phyloP scores from a whole-genome alignment of 1,140 invertebrate species.

The Mycetomoellerius zeteki region DNA sequence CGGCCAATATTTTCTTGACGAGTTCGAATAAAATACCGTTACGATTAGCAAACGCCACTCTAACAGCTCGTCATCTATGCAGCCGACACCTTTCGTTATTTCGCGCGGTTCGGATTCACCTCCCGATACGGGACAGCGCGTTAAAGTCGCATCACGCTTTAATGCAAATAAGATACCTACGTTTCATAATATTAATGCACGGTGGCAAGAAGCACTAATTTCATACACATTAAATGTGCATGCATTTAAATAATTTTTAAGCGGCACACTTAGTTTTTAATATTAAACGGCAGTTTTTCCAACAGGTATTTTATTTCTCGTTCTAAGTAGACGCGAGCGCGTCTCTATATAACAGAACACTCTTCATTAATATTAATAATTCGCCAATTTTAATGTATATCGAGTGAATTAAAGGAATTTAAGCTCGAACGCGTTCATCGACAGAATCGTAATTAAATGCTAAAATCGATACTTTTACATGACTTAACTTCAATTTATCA shows the following conservation, averaged over 20 bases:
- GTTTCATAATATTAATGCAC: conserved; percentile 67
- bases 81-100: conserved; percentile 18
- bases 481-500: conserved; percentile 28
- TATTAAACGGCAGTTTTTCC: conserved; percentile 69
- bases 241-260: conserved; percentile 73
- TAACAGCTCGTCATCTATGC: conserved; percentile 33
- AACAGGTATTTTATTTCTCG: conserved; percentile 69
- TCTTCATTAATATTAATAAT: conserved; percentile 66
- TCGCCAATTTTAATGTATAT: conserved; percentile 60
- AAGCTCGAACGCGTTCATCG: neutral
- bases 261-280: conserved; percentile 70
- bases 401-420: conserved; percentile 4
- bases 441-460: conserved; percentile 2
- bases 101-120: conserved; percentile 17
- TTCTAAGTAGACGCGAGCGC: conserved; percentile 39
- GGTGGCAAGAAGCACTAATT: conserved; percentile 61
- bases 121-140: conserved; percentile 12
- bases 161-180: conserved; percentile 55
- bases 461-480: neutral
- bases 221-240: conserved; percentile 62
- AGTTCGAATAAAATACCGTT: conserved; percentile 53
- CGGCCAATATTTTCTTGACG: conserved; percentile 65
- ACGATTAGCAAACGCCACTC: conserved; percentile 44
- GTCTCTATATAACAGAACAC: neutral
- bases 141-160: conserved; percentile 57